A percentile compares a stretch with the other conserved stretches of the same genome.
Conservation (phyloP, 1,140 invertebrate species). For the Solen grandis region DNA sequence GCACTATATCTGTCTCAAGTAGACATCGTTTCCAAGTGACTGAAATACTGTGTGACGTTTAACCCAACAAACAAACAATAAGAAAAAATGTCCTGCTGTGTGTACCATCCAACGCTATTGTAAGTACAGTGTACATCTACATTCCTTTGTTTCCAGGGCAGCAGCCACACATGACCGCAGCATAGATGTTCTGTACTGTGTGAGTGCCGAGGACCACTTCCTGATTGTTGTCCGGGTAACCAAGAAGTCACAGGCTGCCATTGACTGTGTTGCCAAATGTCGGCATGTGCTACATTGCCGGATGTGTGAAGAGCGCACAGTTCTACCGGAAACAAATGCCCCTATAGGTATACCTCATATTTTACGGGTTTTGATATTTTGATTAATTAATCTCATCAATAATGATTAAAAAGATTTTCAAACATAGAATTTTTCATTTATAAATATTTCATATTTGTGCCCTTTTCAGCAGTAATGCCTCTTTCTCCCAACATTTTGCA, state of each 20-base stretch:
- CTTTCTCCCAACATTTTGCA: not conserved
- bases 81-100: too few relatives aligned
- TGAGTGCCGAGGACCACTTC: slow-evolving; percentile 28
- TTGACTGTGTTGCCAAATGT: slow-evolving; percentile 15
- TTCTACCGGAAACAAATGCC: slow-evolving; percentile 3
- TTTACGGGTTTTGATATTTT: slow-evolving; percentile 5
- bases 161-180: slow-evolving; percentile 33
- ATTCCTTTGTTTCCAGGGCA: not conserved
- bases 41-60: too few relatives aligned
- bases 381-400: not conserved
- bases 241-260: slow-evolving; percentile 34
- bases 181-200: slow-evolving; percentile 21
- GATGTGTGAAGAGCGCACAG: slow-evolving; percentile 40
- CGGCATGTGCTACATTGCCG: slow-evolving; percentile 36
- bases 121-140: too few relatives aligned
- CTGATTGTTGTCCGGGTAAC: slow-evolving; percentile 35
- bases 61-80: too few relatives aligned
- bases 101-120: too few relatives aligned
- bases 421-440: not conserved
- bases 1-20: too few relatives aligned
- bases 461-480: not conserved
- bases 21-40: too few relatives aligned
- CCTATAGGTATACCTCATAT: too few relatives aligned
- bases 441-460: not conserved
- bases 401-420: not conserved